Conservation (phyloP, 2,113 vertebrate species). For the Cairina moschata region DNA sequence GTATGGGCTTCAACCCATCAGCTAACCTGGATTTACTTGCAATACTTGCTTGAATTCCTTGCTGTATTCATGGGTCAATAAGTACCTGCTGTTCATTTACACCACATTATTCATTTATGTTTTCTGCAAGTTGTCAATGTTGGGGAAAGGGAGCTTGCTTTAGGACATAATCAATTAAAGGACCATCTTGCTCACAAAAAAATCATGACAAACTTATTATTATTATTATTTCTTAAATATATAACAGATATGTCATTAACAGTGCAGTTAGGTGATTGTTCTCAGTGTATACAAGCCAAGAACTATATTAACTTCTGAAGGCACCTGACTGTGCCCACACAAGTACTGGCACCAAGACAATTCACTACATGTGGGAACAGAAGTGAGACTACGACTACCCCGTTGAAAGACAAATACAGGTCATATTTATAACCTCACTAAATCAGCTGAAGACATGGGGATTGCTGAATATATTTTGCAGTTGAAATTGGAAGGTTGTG, state of each 20-base stretch:
- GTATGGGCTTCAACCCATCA: background rate
- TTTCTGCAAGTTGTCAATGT: background rate
- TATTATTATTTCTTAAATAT: background rate
- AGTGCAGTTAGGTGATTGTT: background rate
- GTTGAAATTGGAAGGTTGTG: background rate
- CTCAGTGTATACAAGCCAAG: background rate
- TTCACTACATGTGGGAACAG: accelerated
- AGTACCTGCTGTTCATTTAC: background rate
- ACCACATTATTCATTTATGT: background rate
- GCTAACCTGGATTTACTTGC: background rate
- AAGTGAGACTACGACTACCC: background rate
- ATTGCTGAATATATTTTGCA: background rate
- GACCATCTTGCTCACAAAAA: background rate
- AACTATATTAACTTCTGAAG: background rate
- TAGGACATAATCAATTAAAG: background rate
- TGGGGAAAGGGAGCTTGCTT: background rate
- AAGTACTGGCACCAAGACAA: background rate
- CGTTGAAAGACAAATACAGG: background rate
- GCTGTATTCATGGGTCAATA: background rate
- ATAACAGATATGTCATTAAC: background rate
- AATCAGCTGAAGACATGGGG: accelerated
- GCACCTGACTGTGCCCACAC: background rate
- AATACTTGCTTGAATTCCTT: background rate
- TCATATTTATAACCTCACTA: background rate
- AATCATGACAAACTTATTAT: background rate